These are phyloP conservation scores for Mythimna impura DNA, from an alignment of 2,888 invertebrate species.

Conservation along the genomic window DNA sequence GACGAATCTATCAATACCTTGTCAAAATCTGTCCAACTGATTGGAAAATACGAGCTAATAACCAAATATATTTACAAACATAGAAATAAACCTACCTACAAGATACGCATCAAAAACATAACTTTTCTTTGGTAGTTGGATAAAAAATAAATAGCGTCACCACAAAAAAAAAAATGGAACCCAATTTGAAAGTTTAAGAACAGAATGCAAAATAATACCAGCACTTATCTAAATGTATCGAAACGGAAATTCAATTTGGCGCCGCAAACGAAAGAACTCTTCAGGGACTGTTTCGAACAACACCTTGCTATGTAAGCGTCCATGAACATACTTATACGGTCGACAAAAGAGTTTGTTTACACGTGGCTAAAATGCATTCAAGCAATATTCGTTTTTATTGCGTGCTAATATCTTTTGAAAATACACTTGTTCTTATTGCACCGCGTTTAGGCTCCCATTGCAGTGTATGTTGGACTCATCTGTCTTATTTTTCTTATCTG, in stretches of 20 bases:
- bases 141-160: conserved; percentile 19
- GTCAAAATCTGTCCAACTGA: too few relatives aligned
- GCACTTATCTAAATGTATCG: conserved; percentile 69
- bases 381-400: conserved; percentile 6
- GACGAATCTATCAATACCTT: too few relatives aligned
- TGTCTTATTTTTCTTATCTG: background rate
- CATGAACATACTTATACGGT: conserved; percentile 50
- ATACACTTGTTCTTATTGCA: background rate
- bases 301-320: conserved; percentile 48
- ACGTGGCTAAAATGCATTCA: conserved; percentile 1
- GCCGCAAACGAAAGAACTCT: conserved; percentile 64
- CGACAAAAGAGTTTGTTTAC: conserved; percentile 20
- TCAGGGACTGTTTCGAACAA: conserved; percentile 61
- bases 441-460: background rate
- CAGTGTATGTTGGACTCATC: background rate
- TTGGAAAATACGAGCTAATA: too few relatives aligned
- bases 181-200: conserved; percentile 51
- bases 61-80: too few relatives aligned
- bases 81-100: too few relatives aligned
- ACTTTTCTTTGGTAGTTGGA: too few relatives aligned
- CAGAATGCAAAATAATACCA: conserved; percentile 58
- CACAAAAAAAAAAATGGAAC: conserved; percentile 33
- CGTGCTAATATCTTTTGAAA: background rate
- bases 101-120: too few relatives aligned
- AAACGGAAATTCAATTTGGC: conserved; percentile 71